Base-by-base conservation (phyloP, 2,797 vertebrate genomes). In the Miichthys miiuy region DNA sequence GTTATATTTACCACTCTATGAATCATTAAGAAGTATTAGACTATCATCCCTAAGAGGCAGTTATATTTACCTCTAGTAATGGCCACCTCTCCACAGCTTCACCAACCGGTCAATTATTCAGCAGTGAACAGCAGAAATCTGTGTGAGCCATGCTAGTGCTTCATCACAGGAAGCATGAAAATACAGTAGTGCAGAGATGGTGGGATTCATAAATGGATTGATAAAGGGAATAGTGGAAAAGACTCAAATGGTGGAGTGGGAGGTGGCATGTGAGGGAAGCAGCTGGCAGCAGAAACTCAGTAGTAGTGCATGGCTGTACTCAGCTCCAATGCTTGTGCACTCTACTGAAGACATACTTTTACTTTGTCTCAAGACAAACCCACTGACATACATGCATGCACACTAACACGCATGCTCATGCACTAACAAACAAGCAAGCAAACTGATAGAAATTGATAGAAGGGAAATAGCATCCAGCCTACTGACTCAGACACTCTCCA, bases 1-100 rank as follows among this genome's bases (percentile, higher is more conserved):
- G 94, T 95, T 95, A 94, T 94, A 95, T 95, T 94, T 95, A 93
- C 90, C 82, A 83, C 88, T 79, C 66, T 87, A 94, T 95, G 82
- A 95, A 95, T 94, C 91, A 95, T 95, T 94, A 93, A 95, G 91
- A 87, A 87, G 89, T 88, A 92, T 94, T 88, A 93, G 93, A 91
- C 93, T 92, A 93, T 93, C 90, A 93, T 94, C 92, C 89, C 83
- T 79, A 79, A 90, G 91, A 93, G 89, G 88, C 88, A 87, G 94
- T 94, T 95, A 95, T 95, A 96, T 95, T 95, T 96, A 95, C 93
- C 89, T 91, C 91, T 75, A 72, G 89, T 94, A 95, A 94, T 93
- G 93, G 93, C 82, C 30, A 20, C 77, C 90, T 90, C 87, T 92
- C 85, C 75, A 83, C 90, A 89, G 88, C 88, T 80, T 90, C 89